phyloP scores from a whole-genome alignment of 2,888 invertebrate species.

The Rhodophaea formosa region DNA sequence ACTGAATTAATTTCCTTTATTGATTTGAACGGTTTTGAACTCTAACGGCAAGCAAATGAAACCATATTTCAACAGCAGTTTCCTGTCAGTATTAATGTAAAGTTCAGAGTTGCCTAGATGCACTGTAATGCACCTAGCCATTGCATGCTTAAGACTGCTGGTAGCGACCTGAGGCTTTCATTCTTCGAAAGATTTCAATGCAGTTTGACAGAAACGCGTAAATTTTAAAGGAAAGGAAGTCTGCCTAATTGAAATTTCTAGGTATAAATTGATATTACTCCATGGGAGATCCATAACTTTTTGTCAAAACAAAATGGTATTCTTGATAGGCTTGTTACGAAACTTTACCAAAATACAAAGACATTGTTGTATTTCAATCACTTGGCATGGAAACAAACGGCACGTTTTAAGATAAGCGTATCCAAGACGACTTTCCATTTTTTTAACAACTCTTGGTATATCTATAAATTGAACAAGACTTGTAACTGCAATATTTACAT shows the following conservation, averaged over 20 bases:
- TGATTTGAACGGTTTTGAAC: slow-evolving; percentile 38
- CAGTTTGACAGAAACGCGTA: not conserved
- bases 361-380: not conserved
- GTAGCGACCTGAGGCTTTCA: slow-evolving; percentile 58
- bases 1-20: slow-evolving; percentile 52
- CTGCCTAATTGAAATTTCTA: not conserved
- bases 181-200: not conserved
- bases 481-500: not conserved
- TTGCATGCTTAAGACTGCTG: slow-evolving; percentile 48
- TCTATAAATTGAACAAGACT: not conserved
- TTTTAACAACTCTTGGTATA: not conserved
- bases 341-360: slow-evolving; percentile 2
- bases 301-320: not conserved
- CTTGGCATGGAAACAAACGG: slow-evolving; percentile 14
- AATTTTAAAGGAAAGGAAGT: not conserved
- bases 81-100: slow-evolving; percentile 36
- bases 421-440: not conserved
- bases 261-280: no score
- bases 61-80: slow-evolving; percentile 35
- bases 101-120: slow-evolving; percentile 50
- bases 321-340: not conserved
- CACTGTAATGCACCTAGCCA: slow-evolving; percentile 46
- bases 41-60: slow-evolving; percentile 39
- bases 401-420: slow-evolving; percentile 12
- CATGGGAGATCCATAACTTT: not conserved